Percentiles rank a stretch among this genome's conserved stretches.
These are phyloP conservation scores for Aphelinus certus DNA, from an alignment of 1,140 invertebrate species.

Conservation along the genomic window DNA sequence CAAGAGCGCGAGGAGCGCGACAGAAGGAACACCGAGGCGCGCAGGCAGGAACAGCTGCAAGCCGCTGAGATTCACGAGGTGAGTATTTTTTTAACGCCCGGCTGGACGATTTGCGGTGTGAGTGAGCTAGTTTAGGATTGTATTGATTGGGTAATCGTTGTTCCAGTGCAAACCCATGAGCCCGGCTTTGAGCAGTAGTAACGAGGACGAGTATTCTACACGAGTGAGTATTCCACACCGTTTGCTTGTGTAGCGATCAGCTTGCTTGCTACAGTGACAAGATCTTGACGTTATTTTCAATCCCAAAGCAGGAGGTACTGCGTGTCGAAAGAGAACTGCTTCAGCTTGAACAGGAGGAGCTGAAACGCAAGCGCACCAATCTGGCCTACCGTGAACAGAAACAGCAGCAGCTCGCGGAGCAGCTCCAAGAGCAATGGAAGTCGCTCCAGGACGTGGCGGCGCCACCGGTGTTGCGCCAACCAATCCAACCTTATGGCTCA, in stretches of 20 bases:
- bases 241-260: too few species aligned
- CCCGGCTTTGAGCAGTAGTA: constrained; percentile 18
- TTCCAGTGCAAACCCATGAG: constrained; percentile 28
- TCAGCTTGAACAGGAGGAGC: constrained; percentile 79
- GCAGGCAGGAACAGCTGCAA: constrained; percentile 61
- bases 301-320: constrained; percentile 71
- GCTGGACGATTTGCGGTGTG: too few species aligned
- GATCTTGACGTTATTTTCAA: constrained; percentile 1
- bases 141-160: neutral
- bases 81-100: constrained; percentile 12
- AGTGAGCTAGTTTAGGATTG: too few species aligned
- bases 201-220: constrained; percentile 59
- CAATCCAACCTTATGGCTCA: constrained; percentile 22
- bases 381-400: constrained; percentile 71
- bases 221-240: constrained; percentile 49
- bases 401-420: constrained; percentile 58
- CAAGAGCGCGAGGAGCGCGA: constrained; percentile 51
- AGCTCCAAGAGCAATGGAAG: constrained; percentile 62
- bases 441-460: constrained; percentile 59
- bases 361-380: constrained; percentile 78
- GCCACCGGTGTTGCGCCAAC: constrained; percentile 1
- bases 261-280: too few species aligned
- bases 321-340: constrained; percentile 79
- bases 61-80: constrained; percentile 61
- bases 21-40: constrained; percentile 48